These are phyloP conservation scores for Patella depressa DNA, from an alignment of 2,888 invertebrate species.

Conservation along the genomic window DNA sequence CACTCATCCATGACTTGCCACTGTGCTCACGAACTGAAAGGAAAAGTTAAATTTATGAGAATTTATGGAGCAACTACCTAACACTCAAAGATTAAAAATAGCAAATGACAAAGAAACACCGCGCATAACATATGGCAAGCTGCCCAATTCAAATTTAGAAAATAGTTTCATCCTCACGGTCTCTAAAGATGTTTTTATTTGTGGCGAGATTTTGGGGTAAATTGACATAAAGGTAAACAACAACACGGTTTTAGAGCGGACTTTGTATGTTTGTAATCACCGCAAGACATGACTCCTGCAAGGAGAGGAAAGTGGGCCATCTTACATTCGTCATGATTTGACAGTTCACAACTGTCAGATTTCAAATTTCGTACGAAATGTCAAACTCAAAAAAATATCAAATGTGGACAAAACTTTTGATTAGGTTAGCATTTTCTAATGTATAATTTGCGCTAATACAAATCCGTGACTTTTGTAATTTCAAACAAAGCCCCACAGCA, in stretches of 20 bases:
- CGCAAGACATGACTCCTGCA: constrained; percentile 35
- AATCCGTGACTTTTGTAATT: not conserved
- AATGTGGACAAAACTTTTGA: not conserved
- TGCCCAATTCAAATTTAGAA: no score
- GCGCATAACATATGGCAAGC: no score
- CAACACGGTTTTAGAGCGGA: constrained; percentile 30
- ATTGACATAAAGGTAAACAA: constrained; percentile 19
- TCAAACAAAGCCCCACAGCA: not conserved
- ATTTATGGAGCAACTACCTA: not conserved
- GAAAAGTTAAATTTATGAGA: constrained; percentile 20
- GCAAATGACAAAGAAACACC: no score
- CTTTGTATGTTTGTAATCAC: constrained; percentile 35
- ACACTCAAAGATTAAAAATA: not conserved
- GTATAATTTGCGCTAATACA: constrained; percentile 17
- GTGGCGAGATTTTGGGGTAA: no score
- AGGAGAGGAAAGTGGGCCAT: constrained; percentile 36
- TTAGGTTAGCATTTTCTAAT: not conserved
- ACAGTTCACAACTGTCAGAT: not conserved
- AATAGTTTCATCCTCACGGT: no score
- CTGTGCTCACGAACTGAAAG: constrained; percentile 50
- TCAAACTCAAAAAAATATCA: not conserved
- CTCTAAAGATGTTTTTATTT: no score
- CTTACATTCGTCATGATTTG: constrained; percentile 6
- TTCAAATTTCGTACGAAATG: not conserved
- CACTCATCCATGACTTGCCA: constrained; percentile 43